Evolutionary conservation across 2,113 vertebrate genomes (phyloP), one percentile per base, ranked within the genome.

Genomic region (Cavia porcellus): DNA sequence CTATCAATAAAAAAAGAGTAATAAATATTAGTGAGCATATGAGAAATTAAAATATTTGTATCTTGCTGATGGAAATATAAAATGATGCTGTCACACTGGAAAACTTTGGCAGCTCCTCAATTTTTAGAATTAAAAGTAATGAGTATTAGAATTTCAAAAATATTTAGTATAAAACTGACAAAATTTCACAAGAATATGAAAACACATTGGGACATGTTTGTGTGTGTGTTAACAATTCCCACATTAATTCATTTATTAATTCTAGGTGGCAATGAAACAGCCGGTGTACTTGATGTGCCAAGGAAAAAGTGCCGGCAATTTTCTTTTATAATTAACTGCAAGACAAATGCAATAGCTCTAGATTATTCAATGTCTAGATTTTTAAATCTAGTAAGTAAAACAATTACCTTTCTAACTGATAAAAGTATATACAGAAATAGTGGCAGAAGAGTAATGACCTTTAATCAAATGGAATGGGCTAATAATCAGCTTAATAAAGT

Each of bases 351-450:
- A 89, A 72, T 22, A 89, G 28, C 6, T 64, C 35, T 85, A 74
- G 92, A 61, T 61, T 90, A 86, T 85, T n/a, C 47, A 77, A 86
- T 35, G 61, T 59, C 74, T 77, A 72, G 25, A 57, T 75, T 82
- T 96, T 84, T 59, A 82, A 75, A 72, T 89, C 93, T 85, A 57
- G 82, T 70, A 90, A 55, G 28, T 62, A 95, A 89, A 92, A 94
- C n/a, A 57, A 87, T 38, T 86, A 90, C 13, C 64, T 59, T 87
- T 80, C 42, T 62, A 55, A 75, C 24, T 79, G 14, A 77, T 11
- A 89, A 84, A 91, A 79, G 30, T 74, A 79, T 95, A 92, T 55
- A 55, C 28, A 66, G 75, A 92, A 89, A 96, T 5, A 38, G 2
- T 45, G 45, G 61, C 8, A 87, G 30, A 25, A 88, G 28, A 92